A percentile compares a stretch with the other conserved stretches of the same genome.
Evolutionary conservation across 2,113 vertebrate species (phyloP).

Genomic region (Willisornis vidua): DNA sequence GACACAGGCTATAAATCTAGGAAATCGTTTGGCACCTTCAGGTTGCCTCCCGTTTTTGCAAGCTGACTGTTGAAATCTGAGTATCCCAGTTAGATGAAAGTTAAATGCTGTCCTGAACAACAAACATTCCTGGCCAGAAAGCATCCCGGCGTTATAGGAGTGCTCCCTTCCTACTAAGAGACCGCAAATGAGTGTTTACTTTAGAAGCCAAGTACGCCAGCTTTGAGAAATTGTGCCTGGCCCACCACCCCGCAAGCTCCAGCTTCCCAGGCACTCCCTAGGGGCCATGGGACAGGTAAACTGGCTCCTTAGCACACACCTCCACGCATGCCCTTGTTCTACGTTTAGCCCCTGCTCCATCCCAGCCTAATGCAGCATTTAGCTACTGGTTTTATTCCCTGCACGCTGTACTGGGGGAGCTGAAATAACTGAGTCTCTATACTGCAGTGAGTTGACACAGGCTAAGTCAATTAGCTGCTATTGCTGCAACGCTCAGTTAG

Average conservation of each 20-base stretch:
- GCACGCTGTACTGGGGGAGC: neutral
- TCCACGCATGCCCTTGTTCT: neutral
- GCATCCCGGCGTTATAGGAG: neutral
- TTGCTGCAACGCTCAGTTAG: neutral
- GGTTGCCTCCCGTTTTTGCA: neutral
- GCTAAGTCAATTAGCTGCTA: constrained; percentile 32
- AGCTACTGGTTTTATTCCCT: neutral
- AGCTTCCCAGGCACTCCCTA: neutral
- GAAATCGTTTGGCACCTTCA: neutral
- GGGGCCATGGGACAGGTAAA: neutral
- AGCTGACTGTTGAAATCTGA: neutral
- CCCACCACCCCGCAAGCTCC: neutral
- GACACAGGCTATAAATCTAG: neutral
- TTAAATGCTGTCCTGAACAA: neutral
- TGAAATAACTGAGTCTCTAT: neutral
- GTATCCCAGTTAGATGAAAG: neutral
- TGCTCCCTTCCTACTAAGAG: neutral
- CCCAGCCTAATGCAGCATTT: neutral
- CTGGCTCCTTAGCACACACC: neutral
- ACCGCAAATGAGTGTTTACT: neutral
- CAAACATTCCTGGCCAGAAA: neutral
- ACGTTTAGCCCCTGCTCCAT: neutral
- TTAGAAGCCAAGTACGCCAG: neutral
- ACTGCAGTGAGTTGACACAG: neutral
- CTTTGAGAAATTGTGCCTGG: neutral